A percentile compares a stretch with the other conserved stretches of the same genome.
Conservation (phyloP, 2,113 vertebrate genomes). For the Perca fluviatilis region DNA sequence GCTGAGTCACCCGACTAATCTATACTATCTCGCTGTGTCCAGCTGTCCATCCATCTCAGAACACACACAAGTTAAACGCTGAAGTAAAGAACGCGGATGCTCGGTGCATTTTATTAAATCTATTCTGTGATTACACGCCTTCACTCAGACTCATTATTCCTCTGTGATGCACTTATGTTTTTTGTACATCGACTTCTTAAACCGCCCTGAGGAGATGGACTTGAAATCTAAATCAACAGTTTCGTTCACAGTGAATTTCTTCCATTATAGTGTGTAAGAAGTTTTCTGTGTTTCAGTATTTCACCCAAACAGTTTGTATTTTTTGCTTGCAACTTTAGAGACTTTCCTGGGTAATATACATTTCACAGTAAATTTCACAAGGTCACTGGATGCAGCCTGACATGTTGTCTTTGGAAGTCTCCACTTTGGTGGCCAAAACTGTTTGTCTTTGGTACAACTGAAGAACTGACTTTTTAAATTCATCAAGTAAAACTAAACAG, state of each 20-base stretch:
- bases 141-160: background rate
- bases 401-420: background rate
- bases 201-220: background rate
- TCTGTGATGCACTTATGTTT: background rate
- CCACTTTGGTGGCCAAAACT: no score
- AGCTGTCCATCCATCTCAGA: constrained; percentile 48
- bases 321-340: background rate
- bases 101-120: constrained; percentile 5
- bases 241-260: background rate
- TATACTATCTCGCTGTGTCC: constrained; percentile 42
- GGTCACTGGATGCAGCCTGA: background rate
- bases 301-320: background rate
- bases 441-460: background rate
- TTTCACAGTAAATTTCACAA: background rate
- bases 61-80: constrained; percentile 6
- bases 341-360: background rate
- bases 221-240: background rate
- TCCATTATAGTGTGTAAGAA: background rate
- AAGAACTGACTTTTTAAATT: background rate
- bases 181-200: background rate
- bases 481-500: background rate
- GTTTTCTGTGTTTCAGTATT: background rate
- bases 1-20: constrained; percentile 68
- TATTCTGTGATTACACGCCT: constrained; percentile 1
- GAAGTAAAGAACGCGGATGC: background rate